Base-by-base conservation (phyloP, 2,797 vertebrate species). In the Phalanger gymnotis region DNA sequence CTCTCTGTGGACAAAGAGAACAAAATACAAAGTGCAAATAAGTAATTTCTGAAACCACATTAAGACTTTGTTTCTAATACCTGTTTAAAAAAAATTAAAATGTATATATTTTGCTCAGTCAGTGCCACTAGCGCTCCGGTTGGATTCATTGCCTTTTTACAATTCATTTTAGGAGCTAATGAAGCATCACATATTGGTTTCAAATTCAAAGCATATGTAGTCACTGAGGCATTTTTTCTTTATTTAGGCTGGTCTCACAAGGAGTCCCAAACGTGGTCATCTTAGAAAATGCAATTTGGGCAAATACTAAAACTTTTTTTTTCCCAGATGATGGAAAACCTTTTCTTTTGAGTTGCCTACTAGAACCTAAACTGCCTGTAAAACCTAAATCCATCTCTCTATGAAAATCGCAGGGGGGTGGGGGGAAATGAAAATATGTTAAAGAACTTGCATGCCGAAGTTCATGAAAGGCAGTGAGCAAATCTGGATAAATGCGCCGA, bases 401-500 rank as follows among this genome's bases (percentile, higher is more conserved):
- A 19, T 4, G 54, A 94, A 91, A 90, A 97, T 91, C 90, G 93
- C 91, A 91, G 0, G 93, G 40, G 25, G 96, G 81, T 0, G 93
- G 40, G 25, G 96, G 81, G 94, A 96, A 97, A 97, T 93, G 95
- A 96, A 97, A 98, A 98, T 94, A 95, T 90, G 97, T 97, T 66
- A 95, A 97, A 98, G 97, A 34, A 13, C 27, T 96, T 95, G 54
- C 54, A 93, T 96, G 92, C 96, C 96, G 96, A 73, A 95, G 53
- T 91, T 97, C 98, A 96, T 94, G 96, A 97, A 98, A 94, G 96
- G 91, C 96, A 97, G 90, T 96, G 96, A 94, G 94, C 51, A 97
- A 98, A 98, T 98, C 94, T 97, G 97, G 97, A 97, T 97, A 97
- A 97, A 98, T 98, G 96, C 95, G 93, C 92, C 94, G 95, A 89